phyloP scores from a whole-genome alignment of 92 coral and sea anemone genomes.

The Pocillopora meandrina region DNA sequence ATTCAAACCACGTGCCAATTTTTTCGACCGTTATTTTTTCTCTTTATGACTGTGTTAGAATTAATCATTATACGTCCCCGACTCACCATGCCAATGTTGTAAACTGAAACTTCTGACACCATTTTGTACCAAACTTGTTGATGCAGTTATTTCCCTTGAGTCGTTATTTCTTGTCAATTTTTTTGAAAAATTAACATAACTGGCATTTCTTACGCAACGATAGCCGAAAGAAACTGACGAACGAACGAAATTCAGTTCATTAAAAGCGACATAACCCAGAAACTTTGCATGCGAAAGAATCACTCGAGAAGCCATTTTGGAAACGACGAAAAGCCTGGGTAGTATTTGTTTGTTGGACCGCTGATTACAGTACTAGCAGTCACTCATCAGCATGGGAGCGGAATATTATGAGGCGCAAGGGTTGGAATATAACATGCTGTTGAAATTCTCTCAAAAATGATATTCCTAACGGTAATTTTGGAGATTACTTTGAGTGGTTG shows the following conservation, averaged over 20 bases:
- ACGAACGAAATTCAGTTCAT: background rate
- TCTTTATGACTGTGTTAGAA: too few relatives aligned
- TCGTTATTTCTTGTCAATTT: background rate
- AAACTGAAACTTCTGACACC: slow-evolving; percentile 9
- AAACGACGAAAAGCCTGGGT: slow-evolving; percentile 4
- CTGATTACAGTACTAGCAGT: background rate
- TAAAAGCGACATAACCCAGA: background rate
- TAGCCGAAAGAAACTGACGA: background rate
- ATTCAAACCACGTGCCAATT: too few relatives aligned
- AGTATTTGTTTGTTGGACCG: background rate
- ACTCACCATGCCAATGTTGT: slow-evolving; percentile 27
- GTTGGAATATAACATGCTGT: background rate
- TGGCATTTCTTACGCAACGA: background rate
- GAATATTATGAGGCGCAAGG: background rate
- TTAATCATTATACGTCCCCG: background rate
- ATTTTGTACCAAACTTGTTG: background rate
- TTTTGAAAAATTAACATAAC: background rate
- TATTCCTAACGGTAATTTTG: slow-evolving; percentile 38
- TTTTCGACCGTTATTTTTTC: too few relatives aligned
- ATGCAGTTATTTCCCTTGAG: background rate
- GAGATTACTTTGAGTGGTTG: slow-evolving; percentile 31
- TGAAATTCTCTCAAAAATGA: slow-evolving; percentile 2
- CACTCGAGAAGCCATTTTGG: slow-evolving; percentile 33
- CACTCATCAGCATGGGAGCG: slow-evolving; percentile 8
- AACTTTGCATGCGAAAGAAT: slow-evolving; percentile 1